Conservation (phyloP, 2,797 vertebrate species). For the Oreochromis grahami region DNA sequence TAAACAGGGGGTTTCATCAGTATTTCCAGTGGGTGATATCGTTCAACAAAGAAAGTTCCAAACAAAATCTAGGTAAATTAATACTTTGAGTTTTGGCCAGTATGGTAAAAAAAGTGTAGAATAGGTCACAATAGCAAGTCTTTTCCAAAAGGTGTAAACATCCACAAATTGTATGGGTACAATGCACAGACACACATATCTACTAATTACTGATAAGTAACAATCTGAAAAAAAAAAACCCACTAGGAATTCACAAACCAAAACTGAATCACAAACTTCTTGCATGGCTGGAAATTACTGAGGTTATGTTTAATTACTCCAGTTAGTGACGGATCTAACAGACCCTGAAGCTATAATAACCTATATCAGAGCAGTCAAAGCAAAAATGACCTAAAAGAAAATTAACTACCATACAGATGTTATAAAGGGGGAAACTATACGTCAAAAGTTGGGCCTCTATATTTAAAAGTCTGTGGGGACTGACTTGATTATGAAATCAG, state of each 20-base stretch:
- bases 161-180: not conserved
- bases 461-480: not conserved
- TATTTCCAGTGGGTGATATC: not conserved
- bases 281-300: not conserved
- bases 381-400: not conserved
- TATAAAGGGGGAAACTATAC: not conserved
- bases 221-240: not conserved
- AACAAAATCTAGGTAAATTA: not conserved
- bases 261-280: not conserved
- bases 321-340: not conserved
- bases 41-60: not conserved
- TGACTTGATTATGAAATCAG: not conserved
- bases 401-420: not conserved
- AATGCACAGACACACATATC: not conserved
- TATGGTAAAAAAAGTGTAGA: not conserved
- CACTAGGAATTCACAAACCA: not conserved
- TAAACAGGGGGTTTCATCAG: not conserved
- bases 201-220: not conserved
- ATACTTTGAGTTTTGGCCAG: not conserved
- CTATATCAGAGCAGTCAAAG: not conserved
- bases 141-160: not conserved
- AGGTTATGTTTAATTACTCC: not conserved
- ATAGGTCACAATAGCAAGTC: not conserved
- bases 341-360: not conserved
- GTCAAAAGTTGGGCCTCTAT: not conserved